Evolutionary conservation across 1,140 invertebrate genomes (phyloP).

Genomic region (Hyles euphorbiae): DNA sequence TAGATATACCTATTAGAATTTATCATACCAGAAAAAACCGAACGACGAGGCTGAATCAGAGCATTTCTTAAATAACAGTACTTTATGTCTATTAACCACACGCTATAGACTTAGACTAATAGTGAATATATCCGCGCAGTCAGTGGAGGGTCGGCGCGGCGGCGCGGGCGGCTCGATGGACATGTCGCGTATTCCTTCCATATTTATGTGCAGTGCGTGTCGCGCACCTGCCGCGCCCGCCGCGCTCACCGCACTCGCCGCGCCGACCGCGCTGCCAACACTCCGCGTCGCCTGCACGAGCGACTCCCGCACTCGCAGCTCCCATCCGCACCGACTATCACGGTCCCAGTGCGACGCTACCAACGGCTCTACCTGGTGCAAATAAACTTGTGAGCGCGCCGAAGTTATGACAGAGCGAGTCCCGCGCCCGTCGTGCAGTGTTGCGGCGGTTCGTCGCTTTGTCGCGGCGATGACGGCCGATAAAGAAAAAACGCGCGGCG

Average conservation of each 20-base stretch:
- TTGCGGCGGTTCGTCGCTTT: neutral
- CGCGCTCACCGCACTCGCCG: neutral
- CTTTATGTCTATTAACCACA: too few species aligned
- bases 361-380: neutral
- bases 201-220: neutral
- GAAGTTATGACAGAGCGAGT: neutral
- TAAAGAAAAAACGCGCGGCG: slow-evolving; percentile 1
- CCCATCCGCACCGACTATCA: neutral
- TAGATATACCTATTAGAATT: too few species aligned
- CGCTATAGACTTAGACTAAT: too few species aligned
- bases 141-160: neutral
- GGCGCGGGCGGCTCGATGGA: neutral
- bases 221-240: slow-evolving; percentile 5
- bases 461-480: slow-evolving; percentile 1
- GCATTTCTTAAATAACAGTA: too few species aligned
- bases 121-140: too few species aligned
- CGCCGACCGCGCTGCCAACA: too few species aligned
- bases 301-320: neutral
- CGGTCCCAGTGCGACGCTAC: neutral
- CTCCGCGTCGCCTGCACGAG: too few species aligned
- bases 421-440: neutral
- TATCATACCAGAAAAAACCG: too few species aligned
- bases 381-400: neutral
- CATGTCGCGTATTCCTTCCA: neutral
- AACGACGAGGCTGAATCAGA: too few species aligned